A percentile compares a stretch with the other conserved stretches of the same genome.
phyloP scores from a whole-genome alignment of 1,140 invertebrate genomes.

The Diorhabda sublineata region DNA sequence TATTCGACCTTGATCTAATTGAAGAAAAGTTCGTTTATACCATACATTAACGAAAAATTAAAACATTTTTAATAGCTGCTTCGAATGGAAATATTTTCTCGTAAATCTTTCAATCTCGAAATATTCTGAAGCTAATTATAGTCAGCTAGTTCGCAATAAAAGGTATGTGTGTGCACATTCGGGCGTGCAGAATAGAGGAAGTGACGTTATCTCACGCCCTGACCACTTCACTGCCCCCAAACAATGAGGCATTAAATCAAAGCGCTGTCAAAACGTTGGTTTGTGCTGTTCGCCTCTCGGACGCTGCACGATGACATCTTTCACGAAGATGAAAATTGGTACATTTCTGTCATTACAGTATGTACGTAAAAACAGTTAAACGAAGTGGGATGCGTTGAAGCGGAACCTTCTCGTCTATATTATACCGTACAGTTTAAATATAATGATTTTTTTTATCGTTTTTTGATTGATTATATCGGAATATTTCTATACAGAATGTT shows the following conservation, averaged over 20 bases:
- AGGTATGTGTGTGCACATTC: constrained; percentile 25
- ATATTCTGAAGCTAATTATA: too few species aligned
- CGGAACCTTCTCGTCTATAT: too few species aligned
- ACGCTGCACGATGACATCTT: constrained; percentile 33
- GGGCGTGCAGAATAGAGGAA: constrained; percentile 35
- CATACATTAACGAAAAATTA: too few species aligned
- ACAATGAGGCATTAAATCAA: constrained; percentile 39
- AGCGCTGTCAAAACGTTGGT: constrained; percentile 29
- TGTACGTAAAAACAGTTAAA: not conserved
- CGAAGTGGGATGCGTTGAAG: not conserved
- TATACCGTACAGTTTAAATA: too few species aligned
- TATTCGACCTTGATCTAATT: too few species aligned
- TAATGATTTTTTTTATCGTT: too few species aligned
- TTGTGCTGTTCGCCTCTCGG: constrained; percentile 18
- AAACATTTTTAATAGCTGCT: too few species aligned
- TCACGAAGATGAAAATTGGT: constrained; percentile 18
- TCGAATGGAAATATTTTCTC: too few species aligned
- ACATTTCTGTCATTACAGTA: not conserved
- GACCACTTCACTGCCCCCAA: constrained; percentile 35
- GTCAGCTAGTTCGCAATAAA: constrained; percentile 5
- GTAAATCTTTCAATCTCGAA: too few species aligned
- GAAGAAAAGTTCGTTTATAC: too few species aligned
- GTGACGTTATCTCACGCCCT: constrained; percentile 36
- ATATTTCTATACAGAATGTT: too few species aligned
- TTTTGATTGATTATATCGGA: too few species aligned